Percentiles rank a stretch among this genome's conserved stretches.
phyloP scores from a whole-genome alignment of 2,797 vertebrate genomes.

The Eleutherodactylus coqui region DNA sequence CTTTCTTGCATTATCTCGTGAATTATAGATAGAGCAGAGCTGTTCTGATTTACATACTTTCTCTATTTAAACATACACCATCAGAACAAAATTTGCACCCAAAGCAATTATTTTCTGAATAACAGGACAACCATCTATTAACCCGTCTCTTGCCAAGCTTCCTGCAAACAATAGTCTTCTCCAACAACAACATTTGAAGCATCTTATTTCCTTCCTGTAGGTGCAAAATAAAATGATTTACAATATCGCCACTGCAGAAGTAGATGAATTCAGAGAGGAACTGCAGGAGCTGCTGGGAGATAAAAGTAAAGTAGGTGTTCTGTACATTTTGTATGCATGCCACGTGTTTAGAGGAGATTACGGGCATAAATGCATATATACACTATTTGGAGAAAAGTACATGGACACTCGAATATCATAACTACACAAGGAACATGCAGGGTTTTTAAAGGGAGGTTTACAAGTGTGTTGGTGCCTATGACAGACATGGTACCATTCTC shows the following conservation, averaged over 20 bases:
- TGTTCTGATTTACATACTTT: constrained; percentile 71
- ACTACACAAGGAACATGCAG: background rate
- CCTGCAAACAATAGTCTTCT: constrained; percentile 18
- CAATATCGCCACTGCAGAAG: constrained; percentile 5
- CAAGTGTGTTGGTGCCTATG: background rate
- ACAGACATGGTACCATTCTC: background rate
- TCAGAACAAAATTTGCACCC: constrained; percentile 57
- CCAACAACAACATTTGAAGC: constrained; percentile 8
- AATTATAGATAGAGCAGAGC: constrained; percentile 71
- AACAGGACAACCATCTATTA: constrained; percentile 51
- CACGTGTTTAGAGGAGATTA: constrained; percentile 18
- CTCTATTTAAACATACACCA: constrained; percentile 70
- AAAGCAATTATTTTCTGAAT: constrained; percentile 67
- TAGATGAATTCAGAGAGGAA: constrained; percentile 20
- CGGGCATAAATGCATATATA: constrained; percentile 12
- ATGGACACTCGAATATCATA: background rate
- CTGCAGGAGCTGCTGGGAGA: background rate
- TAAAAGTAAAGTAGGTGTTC: constrained; percentile 20
- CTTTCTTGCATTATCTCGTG: constrained; percentile 66
- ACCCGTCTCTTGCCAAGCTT: background rate
- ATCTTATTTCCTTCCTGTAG: constrained; percentile 23
- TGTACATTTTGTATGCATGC: constrained; percentile 11
- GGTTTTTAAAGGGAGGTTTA: background rate
- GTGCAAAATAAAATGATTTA: constrained; percentile 35
- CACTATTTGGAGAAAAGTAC: background rate